Evolutionary conservation across 37 sponge, comb jelly and placozoan species (phyloP), one percentile per base, ranked within the genome.

Genomic region (Geodia barretti): DNA sequence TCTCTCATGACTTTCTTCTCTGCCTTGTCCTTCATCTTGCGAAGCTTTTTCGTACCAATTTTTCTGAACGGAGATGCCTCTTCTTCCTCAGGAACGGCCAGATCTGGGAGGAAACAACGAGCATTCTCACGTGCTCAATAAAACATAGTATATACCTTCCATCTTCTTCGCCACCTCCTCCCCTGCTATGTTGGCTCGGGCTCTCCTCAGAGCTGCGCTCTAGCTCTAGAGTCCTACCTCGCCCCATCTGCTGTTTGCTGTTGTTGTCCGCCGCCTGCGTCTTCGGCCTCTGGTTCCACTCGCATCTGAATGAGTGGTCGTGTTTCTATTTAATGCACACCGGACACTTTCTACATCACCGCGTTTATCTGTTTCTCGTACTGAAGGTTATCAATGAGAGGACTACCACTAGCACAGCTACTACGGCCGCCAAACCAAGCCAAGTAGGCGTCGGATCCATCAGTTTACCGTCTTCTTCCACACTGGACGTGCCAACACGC

Each of bases 1-100:
- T 97, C 97, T 78, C 97, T 88, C 75, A 75, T 75, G 1, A 91
- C 97, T 59, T 97, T 94, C 84, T 72, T 92, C 39, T 97, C 95
- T 20, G 88, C 92, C 59, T 97, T 97, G 11, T 79, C 95, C 79
- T 91, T 93, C 4, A 97, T 34, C 59, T 67, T 92, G 62, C 82
- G 73, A 29, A 86, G 41, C 72, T 97, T 97, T 78, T 97, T 97
- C 33, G 97, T 89, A 0, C 97, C 97, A 28, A 95, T 84, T 25
- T 65, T 84, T 23, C 26, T 72, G 47, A 23, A 35, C 0, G 26
- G 33, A 78, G 63, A 61, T 33, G n/a, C n/a, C n/a, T n/a, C n/a
- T n/a, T n/a, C n/a, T n/a, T n/a, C n/a, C n/a, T n/a, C n/a, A n/a
- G n/a, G n/a, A n/a, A n/a, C n/a, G n/a, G n/a, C n/a, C n/a, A n/a